Evolutionary conservation across 1,140 invertebrate species (phyloP).

Genomic region (Arion vulgaris): DNA sequence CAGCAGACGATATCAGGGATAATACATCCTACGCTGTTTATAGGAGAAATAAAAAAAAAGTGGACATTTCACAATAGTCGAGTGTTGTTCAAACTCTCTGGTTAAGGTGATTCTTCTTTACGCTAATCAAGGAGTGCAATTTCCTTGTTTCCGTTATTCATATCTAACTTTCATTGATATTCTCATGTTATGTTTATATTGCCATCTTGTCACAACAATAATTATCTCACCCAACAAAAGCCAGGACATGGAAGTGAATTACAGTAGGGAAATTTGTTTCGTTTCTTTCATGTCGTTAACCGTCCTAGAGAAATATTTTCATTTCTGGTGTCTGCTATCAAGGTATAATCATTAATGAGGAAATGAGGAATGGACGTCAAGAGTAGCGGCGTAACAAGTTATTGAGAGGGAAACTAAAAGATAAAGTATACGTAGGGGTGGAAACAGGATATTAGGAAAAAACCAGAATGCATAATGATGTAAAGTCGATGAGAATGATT

Average conservation of each 20-base stretch:
- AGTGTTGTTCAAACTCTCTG: neutral
- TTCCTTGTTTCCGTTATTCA: too few relatives aligned
- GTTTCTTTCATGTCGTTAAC: neutral
- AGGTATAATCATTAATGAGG: neutral
- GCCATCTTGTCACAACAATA: neutral
- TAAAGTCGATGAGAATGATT: neutral
- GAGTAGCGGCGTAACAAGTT: neutral
- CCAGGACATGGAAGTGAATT: neutral
- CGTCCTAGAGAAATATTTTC: neutral
- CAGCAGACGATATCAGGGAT: neutral
- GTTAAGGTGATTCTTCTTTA: neutral
- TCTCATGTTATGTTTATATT: neutral
- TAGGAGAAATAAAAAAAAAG: neutral
- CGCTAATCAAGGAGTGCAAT: neutral
- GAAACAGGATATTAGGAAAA: neutral
- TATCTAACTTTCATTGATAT: too few relatives aligned
- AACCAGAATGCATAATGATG: neutral
- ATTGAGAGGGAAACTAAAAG: neutral
- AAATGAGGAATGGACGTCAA: neutral
- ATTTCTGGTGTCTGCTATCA: neutral
- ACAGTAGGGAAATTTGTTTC: neutral
- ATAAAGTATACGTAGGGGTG: neutral
- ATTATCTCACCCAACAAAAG: neutral
- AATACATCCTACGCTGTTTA: neutral
- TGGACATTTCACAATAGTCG: neutral